Base-by-base conservation (phyloP, 2,888 invertebrate genomes). In the Nezara viridula region DNA sequence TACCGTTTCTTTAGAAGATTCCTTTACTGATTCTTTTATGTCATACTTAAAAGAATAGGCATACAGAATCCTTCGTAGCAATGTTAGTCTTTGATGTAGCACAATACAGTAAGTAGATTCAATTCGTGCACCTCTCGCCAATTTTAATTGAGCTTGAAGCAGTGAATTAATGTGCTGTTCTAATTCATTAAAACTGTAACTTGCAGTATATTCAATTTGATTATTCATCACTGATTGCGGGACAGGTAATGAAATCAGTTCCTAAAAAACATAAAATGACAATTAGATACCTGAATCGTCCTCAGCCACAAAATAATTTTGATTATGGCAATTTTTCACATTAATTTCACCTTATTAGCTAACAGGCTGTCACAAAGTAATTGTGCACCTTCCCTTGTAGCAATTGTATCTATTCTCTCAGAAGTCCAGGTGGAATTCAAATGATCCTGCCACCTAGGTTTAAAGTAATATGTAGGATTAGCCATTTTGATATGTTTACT, bases 391-490 rank as follows among this genome's bases (percentile, higher is more conserved):
- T 94, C 94, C 89, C 94, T 92, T 86, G 93, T 93, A 21, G 94
- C 94, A 90, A 95, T 93, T 90, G 92, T 93, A 88, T 92, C 92
- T 52, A 91, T 92, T 94, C 94, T 94, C 92, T 95, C 95, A 89
- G 93, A 92, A n/a, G 94, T 93, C 95, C 95, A 95, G 37, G 94
- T 92, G 86, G 93, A 92, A 92, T 95, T 95, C 85, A 94, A 93
- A 91, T 94, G 94, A 90, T 95, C 95, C 81, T 93, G 92, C 94
- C 94, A 95, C 92, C 94, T 94, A 49, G 91, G 90, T 89, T 90
- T 91, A 88, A 90, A 90, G 52, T 90, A 90, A 73, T 90, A 90
- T 12, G 90, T 85, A 16, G 90, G 89, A 73, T 90, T 90, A 40
- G 90, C 86, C 90, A 90, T 90, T 88, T 60, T 66, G 44, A 77